Conservation (phyloP, 1,140 invertebrate species). For the Anastrepha obliqua region DNA sequence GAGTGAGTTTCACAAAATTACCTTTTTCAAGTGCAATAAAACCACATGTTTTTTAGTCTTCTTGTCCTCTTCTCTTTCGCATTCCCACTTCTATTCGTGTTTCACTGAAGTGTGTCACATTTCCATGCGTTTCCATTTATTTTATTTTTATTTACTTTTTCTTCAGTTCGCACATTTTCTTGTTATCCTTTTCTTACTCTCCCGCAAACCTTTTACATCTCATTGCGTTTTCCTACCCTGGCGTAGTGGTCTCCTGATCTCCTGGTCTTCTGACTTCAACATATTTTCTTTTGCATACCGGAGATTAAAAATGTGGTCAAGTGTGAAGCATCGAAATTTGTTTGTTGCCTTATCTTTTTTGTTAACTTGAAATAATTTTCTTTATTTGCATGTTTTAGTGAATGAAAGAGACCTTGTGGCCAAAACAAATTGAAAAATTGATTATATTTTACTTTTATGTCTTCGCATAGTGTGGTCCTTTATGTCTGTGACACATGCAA, state of each 20-base stretch:
- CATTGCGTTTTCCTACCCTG: neutral
- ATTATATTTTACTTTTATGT: neutral
- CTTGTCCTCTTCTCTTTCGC: neutral
- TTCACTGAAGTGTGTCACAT: neutral
- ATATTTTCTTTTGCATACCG: neutral
- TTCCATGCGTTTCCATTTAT: neutral
- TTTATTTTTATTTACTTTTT: neutral
- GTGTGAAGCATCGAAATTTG: slow-evolving; percentile 31
- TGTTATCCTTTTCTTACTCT: neutral
- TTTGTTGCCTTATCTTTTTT: neutral
- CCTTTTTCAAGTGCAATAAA: neutral
- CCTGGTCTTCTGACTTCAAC: neutral
- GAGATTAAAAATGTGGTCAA: slow-evolving; percentile 52
- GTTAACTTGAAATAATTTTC: neutral
- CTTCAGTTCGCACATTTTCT: neutral
- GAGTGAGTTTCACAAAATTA: neutral
- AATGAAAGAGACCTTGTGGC: neutral
- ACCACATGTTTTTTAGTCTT: neutral
- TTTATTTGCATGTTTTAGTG: neutral
- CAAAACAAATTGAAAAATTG: slow-evolving; percentile 9
- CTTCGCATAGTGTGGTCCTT: neutral
- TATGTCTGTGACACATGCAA: slow-evolving; percentile 1
- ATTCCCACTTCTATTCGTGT: neutral
- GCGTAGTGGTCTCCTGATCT: neutral
- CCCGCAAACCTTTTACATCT: neutral